Evolutionary conservation across 2,113 vertebrate species (phyloP).

Genomic region (Gulo gulo): DNA sequence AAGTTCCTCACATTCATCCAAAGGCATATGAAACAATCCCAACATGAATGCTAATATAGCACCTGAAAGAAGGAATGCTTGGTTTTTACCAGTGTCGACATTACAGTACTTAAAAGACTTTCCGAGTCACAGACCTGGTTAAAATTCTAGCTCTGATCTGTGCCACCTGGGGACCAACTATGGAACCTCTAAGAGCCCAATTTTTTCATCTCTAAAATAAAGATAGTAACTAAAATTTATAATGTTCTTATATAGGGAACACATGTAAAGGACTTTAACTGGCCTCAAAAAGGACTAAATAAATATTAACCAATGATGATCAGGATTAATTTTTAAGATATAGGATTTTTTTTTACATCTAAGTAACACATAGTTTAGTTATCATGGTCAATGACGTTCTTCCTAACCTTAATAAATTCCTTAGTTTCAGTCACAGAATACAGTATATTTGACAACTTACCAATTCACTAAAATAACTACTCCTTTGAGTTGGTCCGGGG

Average conservation of each 20-base stretch:
- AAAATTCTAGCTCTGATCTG: not conserved
- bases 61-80: constrained; percentile 84
- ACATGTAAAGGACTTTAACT: not conserved
- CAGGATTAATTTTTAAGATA: constrained; percentile 17
- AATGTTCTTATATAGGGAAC: not conserved
- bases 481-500: not conserved
- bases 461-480: constrained; percentile 47
- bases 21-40: constrained; percentile 92
- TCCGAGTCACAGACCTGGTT: not conserved
- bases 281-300: not conserved
- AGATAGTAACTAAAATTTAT: not conserved
- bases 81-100: not conserved
- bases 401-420: not conserved
- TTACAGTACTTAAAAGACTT: not conserved
- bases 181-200: not conserved
- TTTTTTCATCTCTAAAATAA: not conserved
- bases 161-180: not conserved
- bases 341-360: not conserved
- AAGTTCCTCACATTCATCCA: constrained; percentile 94
- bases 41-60: constrained; percentile 97
- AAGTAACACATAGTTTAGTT: constrained; percentile 7
- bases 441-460: not conserved
- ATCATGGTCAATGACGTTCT: not conserved
- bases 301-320: not conserved
- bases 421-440: constrained; percentile 17